Percentiles rank a stretch among this genome's conserved stretches.
phyloP scores from a whole-genome alignment of 2,888 invertebrate genomes.

The Chloromyia formosa region DNA sequence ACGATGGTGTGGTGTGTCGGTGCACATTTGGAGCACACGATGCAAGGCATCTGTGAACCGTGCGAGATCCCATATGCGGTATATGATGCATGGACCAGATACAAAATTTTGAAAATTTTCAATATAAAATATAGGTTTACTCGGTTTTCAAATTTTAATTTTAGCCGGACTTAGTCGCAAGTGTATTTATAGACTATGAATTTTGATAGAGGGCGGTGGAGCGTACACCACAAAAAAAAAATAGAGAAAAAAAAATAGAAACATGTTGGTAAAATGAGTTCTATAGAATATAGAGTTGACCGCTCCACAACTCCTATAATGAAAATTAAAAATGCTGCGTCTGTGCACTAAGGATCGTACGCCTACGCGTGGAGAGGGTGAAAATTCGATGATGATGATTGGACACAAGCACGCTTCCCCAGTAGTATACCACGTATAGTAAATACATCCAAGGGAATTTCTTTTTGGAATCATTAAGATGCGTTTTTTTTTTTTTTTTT shows the following conservation, averaged over 20 bases:
- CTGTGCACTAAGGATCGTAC: not conserved
- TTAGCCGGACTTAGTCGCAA: slow-evolving; percentile 30
- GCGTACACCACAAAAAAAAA: not conserved
- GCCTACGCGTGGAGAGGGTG: slow-evolving; percentile 21
- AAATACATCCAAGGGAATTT: slow-evolving; percentile 7
- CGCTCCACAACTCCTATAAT: too few species aligned
- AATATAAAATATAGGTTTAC: not conserved
- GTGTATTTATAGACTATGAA: slow-evolving; percentile 24
- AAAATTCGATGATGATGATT: slow-evolving; percentile 23
- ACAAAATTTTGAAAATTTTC: slow-evolving; percentile 11
- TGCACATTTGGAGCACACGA: not conserved
- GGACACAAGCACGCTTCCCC: not conserved
- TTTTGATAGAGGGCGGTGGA: slow-evolving; percentile 5
- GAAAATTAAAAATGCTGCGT: not conserved
- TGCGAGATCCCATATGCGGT: not conserved
- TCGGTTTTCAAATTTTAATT: slow-evolving; percentile 20
- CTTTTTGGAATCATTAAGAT: not conserved
- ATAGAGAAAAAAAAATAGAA: not conserved
- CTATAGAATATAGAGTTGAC: too few species aligned
- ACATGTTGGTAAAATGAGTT: not conserved
- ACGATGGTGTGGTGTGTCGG: too few species aligned
- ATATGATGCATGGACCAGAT: not conserved
- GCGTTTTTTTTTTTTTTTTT: not conserved
- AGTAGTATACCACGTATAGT: not conserved
- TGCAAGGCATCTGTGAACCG: not conserved